Evolutionary conservation across 1,140 invertebrate species (phyloP), one percentile per base, ranked within the genome.

Genomic region (Triops cancriformis): DNA sequence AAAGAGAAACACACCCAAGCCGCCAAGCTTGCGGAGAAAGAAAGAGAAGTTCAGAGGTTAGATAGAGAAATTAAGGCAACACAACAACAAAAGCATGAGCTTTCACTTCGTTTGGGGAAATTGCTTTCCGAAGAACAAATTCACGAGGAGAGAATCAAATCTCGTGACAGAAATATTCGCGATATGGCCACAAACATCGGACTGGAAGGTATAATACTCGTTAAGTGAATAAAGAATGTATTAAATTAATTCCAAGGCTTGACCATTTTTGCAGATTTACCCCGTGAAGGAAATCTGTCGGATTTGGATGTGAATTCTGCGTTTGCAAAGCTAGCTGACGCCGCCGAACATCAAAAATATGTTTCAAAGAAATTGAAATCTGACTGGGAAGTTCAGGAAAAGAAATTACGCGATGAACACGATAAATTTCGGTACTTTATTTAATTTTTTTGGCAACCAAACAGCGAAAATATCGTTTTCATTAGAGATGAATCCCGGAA

Each of bases 381-480:
- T 7, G 12, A 74, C 23, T 41, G 73, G 77, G 81, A 81, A 26
- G 74, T 75, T 64, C 82, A 83, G 23, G 86, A 89, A 78, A 83
- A 82, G 43, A 72, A 81, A 2, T 78, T 86, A 18, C 87, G 88
- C 81, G 78, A 80, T 1, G 81, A 83, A 78, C 86, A 89, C 73
- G 86, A 81, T 14, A 74, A 74, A 27, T 12, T 77, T 10, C 45
- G 76, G 64, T 5, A 75, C 37, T 72, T 6, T 64, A 64, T 64
- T 64, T n/a, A 64, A 64, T n/a, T n/a, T 10, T 12, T 64, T 64
- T 5, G 43, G 4, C 1, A 45, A 64, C 6, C 18, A 64, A 64
- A 12, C 1, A 7, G 51, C 14, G 51, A n/a, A n/a, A n/a, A 6
- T 64, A 1, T 64, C 51, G 3, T 14, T 64, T 64, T 6, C 2